These are phyloP conservation scores for Erythrolamprus reginae DNA, from an alignment of 2,113 vertebrate genomes.

Conservation along the genomic window DNA sequence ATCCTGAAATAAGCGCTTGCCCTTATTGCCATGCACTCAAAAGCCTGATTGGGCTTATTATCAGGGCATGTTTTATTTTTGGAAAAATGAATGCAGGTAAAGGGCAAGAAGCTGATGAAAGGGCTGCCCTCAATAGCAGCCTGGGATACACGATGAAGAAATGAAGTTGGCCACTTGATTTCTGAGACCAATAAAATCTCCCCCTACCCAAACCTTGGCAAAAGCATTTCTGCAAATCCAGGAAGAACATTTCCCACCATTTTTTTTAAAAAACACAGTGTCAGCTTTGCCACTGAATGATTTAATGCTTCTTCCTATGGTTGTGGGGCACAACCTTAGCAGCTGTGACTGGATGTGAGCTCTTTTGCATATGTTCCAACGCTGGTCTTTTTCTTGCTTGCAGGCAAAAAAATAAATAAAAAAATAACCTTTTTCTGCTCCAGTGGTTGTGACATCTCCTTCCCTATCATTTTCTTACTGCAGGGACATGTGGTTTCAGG, in stretches of 20 bases:
- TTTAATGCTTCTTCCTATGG: background rate
- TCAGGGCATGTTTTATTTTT: too few species aligned
- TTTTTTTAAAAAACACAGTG: background rate
- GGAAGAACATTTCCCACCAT: background rate
- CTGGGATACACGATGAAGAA: too few species aligned
- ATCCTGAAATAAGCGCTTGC: too few species aligned
- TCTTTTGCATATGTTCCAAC: background rate
- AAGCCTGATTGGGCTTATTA: too few species aligned
- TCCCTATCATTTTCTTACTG: background rate
- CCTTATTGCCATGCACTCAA: too few species aligned
- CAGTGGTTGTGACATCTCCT: background rate
- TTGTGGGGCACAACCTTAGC: background rate
- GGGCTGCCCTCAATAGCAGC: too few species aligned
- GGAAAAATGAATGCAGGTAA: too few species aligned
- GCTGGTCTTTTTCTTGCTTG: background rate
- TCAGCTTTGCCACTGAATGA: background rate
- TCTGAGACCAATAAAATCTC: background rate
- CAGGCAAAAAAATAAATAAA: background rate
- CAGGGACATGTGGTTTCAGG: slow-evolving; percentile 6
- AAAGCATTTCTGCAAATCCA: background rate
- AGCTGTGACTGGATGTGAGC: background rate
- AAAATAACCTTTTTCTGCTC: background rate
- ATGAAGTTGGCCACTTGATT: background rate
- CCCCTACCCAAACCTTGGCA: background rate
- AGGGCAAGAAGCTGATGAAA: too few species aligned